Base-by-base conservation (phyloP, 2,113 vertebrate species). In the Acanthisitta chloris region DNA sequence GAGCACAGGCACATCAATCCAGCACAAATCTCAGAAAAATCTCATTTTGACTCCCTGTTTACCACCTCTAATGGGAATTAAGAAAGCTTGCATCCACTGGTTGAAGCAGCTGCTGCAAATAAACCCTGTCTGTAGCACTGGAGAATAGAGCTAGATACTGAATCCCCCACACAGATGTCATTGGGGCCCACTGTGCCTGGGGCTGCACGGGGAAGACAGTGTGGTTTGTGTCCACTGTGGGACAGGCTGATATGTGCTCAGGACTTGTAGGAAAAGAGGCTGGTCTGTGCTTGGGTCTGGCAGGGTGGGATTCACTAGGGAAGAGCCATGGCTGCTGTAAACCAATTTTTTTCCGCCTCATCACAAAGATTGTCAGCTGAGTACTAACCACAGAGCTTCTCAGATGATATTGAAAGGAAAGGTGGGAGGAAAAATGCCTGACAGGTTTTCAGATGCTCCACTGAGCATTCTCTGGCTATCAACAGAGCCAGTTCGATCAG, bases 401-500 rank as follows among this genome's bases (percentile, higher is more conserved):
- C 7, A 2, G 57, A n/a, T 62, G n/a, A 43, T 66, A 31, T 25
- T 7, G 2, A 5, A 9, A 26, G 18, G 5, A 11, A 45, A 81
- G 29, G 29, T 2, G 4, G 45, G 40, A 73, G 19, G 43, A 45
- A 81, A 94, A 85, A 78, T 2, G 6, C 42, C 42, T 42, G n/a
- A 34, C 13, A 25, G 23, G 15, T 69, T 92, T 90, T 81, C 20
- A 84, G 52, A 25, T 33, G 54, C 36, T 81, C 20, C n/a, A 48
- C 29, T 46, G 54, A 73, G 40, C 40, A 46, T 52, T 23, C 15
- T 81, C 36, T 43, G 40, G 69, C 33, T 43, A 19, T 70, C 69
- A 65, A 34, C 11, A 64, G 45, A 69, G 28, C 40, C 54, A 14
- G 12, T 34, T 84, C 0, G 1, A 29, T 40, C 0, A 1, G 34